Evolutionary conservation across 2,113 vertebrate genomes (phyloP), one percentile per base, ranked within the genome.

Genomic region (Cairina moschata): DNA sequence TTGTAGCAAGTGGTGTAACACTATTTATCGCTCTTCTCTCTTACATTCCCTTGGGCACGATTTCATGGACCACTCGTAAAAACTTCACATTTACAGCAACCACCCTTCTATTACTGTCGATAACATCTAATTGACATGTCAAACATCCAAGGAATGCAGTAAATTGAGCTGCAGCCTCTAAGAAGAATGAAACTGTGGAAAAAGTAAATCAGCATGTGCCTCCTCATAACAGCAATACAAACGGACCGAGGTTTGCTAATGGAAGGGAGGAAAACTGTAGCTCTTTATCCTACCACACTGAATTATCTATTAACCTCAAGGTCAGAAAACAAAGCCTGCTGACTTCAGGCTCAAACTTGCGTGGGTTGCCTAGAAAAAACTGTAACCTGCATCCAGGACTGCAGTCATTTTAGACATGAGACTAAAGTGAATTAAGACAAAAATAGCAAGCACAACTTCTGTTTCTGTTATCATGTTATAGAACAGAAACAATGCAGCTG

Each of bases 121-220:
- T 97, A 98, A 96, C 95, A 98, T 97, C 97, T 98, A 98, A 98
- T 97, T 98, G 98, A 97, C 95, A 97, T 97, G 97, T 98, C 97
- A 98, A 97, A 93, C 83, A 97, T 92, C 96, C 97, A 97, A 96
- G 96, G 97, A 96, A 97, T 75, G 86, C 56, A 93, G 87, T 97
- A 98, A 98, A 98, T 98, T 97, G 94, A 96, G 97, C 96, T 82
- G 93, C 66, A 92, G 89, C 75, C 88, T 97, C 95, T 73, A 95
- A 91, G 93, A 97, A 96, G 92, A 96, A 97, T 91, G 97, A 95
- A 97, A 96, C 42, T 80, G 83, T 86, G 77, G 75, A 97, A 97
- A 91, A 98, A 95, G 96, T 97, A 97, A 95, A 97, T 96, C 95
- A 88, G 94, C 69, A 91, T 65, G 68, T 87, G 82, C 86, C 81